Base-by-base conservation (phyloP, 92 coral and sea anemone species). In the Paramuricea clavata region DNA sequence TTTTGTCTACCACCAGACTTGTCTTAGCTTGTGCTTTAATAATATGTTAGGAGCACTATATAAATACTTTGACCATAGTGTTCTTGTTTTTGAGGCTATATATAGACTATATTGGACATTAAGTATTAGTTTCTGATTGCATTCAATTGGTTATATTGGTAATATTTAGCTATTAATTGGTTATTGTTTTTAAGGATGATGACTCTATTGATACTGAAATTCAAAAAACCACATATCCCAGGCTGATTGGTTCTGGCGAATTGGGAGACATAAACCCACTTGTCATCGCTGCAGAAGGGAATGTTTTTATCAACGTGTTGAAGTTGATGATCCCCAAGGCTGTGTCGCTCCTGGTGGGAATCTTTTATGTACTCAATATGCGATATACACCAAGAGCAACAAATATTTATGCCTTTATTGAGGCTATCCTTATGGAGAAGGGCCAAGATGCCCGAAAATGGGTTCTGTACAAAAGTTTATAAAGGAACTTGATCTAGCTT, bases 401-500 rank as follows among this genome's bases (percentile, higher is more conserved):
- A 16, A 52, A 52, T 3, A 52, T 52, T 5, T 52, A 52, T 52
- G 61, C 61, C 61, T 52, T 52, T 52, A 52, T 52, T 52, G 61
- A 52, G 61, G 61, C 61, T 52, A 16, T 52, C 61, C 16, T 52
- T 19, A 52, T 52, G 61, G 61, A 52, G 16, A 52, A 52, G n/a
- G 61, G 61, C 22, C 61, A 15, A 2, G 61, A 52, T 52, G 61
- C 61, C 23, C 12, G 61, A 52, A 52, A 52, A 16, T 22, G 61
- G 16, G 21, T 52, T 52, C 61, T 13, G 61, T 52, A 22, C 61
- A 52, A 52, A 52, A 52, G 61, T 22, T 52, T 16, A 16, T 60
- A 60, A 23, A 60, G 33, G 68, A 60, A 60, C 68, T 60, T 60
- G 68, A 60, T 31, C 21, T 60, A 21, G 68, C 21, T 60, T 60